Evolutionary conservation across 2,113 vertebrate genomes (phyloP), one percentile per base, ranked within the genome.

Genomic region (Podilymbus podiceps): DNA sequence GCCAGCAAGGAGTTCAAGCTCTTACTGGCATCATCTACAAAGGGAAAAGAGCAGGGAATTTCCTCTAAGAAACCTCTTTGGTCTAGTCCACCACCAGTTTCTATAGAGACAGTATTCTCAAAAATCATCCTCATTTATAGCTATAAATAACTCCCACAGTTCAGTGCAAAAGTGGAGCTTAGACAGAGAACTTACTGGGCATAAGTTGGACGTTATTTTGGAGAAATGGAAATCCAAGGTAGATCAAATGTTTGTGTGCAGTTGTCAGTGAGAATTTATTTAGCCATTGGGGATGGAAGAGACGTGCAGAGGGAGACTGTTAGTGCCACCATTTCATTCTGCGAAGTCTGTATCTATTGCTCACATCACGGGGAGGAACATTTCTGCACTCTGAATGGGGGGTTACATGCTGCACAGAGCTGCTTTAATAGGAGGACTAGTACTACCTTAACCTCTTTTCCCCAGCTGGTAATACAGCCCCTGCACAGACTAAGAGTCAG

Each of bases 71-170:
- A 89, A 87, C 53, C 73, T 95, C 80, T 89, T 91, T 76, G 80
- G 58, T 96, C 89, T 93, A 93, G 84, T 88, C 71, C 33, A 68
- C 46, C 73, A 89, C 77, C 74, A 91, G 92, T 97, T 97, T 96
- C 97, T 97, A 95, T 83, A 97, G 95, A 97, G 92, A 97, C 84
- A 71, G 63, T 79, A 55, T 76, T 92, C 94, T 83, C 74, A 92
- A 96, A 97, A 96, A 73, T 85, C 66, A 52, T 97, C 77, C 49
- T 94, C 59, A 77, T 94, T 88, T 97, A 69, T 85, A 64, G 67
- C 59, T 97, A 95, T 95, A 92, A 97, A 95, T 96, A 95, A 83
- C 83, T 91, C 47, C 81, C 53, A 38, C 66, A 60, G 44, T 76
- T 90, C 90, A 85, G 84, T 72, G 53, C 3, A 69, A 68, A 73